Base-by-base conservation (phyloP, 2,888 invertebrate species). In the Pseudanteris insignis region DNA sequence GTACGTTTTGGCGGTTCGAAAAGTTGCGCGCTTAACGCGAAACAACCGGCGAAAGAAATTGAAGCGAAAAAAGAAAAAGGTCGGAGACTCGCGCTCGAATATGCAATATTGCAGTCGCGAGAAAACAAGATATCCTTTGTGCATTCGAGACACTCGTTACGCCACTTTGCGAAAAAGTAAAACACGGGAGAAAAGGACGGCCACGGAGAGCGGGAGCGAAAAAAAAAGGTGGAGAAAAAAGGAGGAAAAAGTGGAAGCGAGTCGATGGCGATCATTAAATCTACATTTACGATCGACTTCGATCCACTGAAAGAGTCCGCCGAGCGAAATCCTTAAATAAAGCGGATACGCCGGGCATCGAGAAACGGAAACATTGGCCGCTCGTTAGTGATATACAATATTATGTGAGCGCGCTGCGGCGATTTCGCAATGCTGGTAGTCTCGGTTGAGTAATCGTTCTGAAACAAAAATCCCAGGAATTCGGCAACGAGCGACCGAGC, bases 231-330 rank as follows among this genome's bases (percentile, higher is more conserved):
- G 36, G 10, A 30, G 47, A 48, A 43, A 57, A 51, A 54, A 46
- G 28, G 26, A 15, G 15, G 28, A 30, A 54, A 48, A 51, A 51
- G 46, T 32, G 34, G 28, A 37, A 36, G 24, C 36, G 30, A 46
- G 50, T 50, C 53, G 54, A 59, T 58, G 44, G 58, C 63, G 58
- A 63, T 63, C 63, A 54, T 63, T 63, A 63, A 59, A 63, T 63
- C 58, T 58, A 63, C 54, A 59, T 63, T 63, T 55, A 63, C 58
- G 54, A 63, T 63, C 63, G 54, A 55, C 51, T 53, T 41, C 54
- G 41, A 59, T 47, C 40, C 44, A 29, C 25, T 58, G 53, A 58
- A 63, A 59, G 63, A 54, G 44, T 41, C 44, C 51, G 55, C 50
- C 55, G 55, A 59, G 46, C 50, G 29, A 50, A 63, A 55, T 62